Evolutionary conservation across 1,140 invertebrate species (phyloP), one percentile per base, ranked within the genome.

Genomic region (Trypoxylus dichotomus): DNA sequence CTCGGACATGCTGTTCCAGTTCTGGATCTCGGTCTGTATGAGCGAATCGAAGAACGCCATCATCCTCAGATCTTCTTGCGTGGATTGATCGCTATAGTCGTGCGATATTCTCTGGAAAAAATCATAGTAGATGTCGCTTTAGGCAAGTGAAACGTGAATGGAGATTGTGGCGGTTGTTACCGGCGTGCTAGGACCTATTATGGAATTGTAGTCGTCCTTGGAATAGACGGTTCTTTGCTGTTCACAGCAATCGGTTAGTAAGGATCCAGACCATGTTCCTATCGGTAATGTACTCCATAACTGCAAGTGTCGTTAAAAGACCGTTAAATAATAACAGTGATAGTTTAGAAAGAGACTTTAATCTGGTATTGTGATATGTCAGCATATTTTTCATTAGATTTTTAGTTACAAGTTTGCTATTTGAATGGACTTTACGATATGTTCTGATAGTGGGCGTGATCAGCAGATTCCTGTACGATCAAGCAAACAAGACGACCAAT

Each of bases 21-120:
- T 93, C 86, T 96, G 95, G 58, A 97, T 91, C 85, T 97, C 96
- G 21, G 94, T 90, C 85, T 97, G 96, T 8, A 98, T 94, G 0
- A 98, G 86, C 3, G 95, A 96, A 87, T 98, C 96, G 83, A 98
- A 98, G 86, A 98, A 98, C 24, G 96, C 96, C 92, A 98, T 95
- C 96, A 98, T 98, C 68, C 95, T 90, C 1, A 95, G 93, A 87
- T 98, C 96, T 87, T 98, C 97, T 54, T 92, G 90, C 0, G 93
- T 95, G 5, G 94, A 96, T 80, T 95, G 92, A 79, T 94, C 91
- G 80, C 92, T 93, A 82, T 94, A 94, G 85, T 95, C 94, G 83
- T 93, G 92, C 0, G 92, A 92, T 87, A 94, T 92, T 78, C 93
- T 91, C 88, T 93, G 86, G 21, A 19, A 83, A 84, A 13, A 47